These are phyloP conservation scores for Helicoverpa assulta DNA, from an alignment of 2,888 invertebrate species.

Conservation along the genomic window DNA sequence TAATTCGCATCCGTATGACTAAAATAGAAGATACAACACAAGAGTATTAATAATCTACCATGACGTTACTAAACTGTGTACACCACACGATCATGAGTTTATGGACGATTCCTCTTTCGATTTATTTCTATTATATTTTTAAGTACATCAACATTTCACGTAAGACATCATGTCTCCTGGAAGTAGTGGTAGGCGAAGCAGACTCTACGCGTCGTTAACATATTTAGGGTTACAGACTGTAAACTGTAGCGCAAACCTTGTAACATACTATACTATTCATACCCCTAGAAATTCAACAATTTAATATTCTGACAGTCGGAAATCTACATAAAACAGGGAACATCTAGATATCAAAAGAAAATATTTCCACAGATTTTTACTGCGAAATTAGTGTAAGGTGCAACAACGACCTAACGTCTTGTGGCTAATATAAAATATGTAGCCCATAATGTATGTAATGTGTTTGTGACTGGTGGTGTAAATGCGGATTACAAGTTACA, in stretches of 20 bases:
- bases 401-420: constrained; percentile 24
- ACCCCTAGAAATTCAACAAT: background rate
- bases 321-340: constrained; percentile 1
- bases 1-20: constrained; percentile 15
- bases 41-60: background rate
- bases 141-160: background rate
- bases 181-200: background rate
- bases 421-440: constrained; percentile 29
- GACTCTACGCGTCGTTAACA: background rate
- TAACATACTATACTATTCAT: background rate
- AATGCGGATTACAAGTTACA: constrained; percentile 29
- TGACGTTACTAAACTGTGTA: background rate
- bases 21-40: constrained; percentile 2
- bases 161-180: background rate
- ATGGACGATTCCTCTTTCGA: background rate
- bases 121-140: background rate
- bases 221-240: background rate
- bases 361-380: background rate
- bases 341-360: constrained; percentile 5
- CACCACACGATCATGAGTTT: background rate
- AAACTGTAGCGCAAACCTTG: background rate
- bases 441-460: constrained; percentile 17
- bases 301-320: background rate
- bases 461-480: constrained; percentile 24
- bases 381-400: constrained; percentile 18